Conservation (phyloP, 2,113 vertebrate genomes). For the Leiothrix lutea region DNA sequence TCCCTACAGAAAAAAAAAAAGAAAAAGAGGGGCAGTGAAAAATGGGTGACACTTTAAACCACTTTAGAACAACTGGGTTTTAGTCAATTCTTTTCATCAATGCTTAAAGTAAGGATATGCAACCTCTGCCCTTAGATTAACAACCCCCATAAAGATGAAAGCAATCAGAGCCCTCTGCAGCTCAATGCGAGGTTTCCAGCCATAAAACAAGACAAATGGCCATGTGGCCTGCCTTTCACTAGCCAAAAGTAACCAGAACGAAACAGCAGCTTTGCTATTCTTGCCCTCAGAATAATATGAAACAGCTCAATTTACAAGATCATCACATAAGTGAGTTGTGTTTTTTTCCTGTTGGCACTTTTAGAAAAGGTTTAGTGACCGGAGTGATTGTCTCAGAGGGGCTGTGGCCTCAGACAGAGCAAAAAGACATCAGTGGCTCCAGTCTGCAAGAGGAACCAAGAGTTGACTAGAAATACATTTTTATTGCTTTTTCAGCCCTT, state of each 20-base stretch:
- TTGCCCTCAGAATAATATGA: neutral
- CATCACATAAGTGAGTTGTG: neutral
- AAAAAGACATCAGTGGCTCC: neutral
- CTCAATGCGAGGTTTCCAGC: neutral
- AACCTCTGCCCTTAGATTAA: slow-evolving; percentile 43
- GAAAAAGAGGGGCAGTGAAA: slow-evolving; percentile 8
- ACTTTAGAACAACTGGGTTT: slow-evolving; percentile 24
- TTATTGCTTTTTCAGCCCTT: neutral
- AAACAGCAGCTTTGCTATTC: neutral
- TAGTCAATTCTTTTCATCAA: slow-evolving; percentile 24
- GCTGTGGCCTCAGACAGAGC: neutral
- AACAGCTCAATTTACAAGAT: neutral
- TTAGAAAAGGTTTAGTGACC: neutral
- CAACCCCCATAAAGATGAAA: slow-evolving; percentile 9
- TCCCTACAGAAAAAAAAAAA: neutral
- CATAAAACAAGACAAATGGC: neutral
- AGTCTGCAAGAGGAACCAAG: neutral
- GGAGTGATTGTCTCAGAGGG: neutral
- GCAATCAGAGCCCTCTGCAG: neutral
- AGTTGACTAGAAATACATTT: neutral
- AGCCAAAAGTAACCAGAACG: neutral
- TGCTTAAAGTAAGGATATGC: neutral
- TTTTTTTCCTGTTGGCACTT: neutral
- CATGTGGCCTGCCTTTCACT: neutral
- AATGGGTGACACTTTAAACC: slow-evolving; percentile 56